Percentiles rank a stretch among this genome's conserved stretches.
Evolutionary conservation across 1,140 invertebrate species (phyloP).

Genomic region (Venustaconcha ellipsiformis): DNA sequence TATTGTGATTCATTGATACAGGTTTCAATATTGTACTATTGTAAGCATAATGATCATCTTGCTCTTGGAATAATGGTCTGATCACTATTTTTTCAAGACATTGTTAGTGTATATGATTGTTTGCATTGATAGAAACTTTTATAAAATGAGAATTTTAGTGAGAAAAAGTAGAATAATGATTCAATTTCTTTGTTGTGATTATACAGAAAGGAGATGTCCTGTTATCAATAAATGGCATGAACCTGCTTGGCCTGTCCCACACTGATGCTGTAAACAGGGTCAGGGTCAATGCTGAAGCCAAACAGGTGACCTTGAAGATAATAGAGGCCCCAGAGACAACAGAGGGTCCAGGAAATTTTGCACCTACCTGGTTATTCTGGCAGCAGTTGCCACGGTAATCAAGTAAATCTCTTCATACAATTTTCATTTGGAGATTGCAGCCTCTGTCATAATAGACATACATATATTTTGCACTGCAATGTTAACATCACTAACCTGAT

Average conservation of each 20-base stretch:
- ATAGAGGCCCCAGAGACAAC: slow-evolving; percentile 71
- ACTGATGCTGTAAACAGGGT: slow-evolving; percentile 70
- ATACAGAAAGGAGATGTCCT: slow-evolving; percentile 72
- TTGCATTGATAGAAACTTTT: background rate
- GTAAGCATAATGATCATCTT: background rate
- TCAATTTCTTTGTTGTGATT: slow-evolving; percentile 16
- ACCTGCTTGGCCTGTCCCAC: slow-evolving; percentile 70
- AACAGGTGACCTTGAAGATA: slow-evolving; percentile 67
- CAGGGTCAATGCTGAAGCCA: slow-evolving; percentile 67
- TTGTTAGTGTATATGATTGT: background rate
- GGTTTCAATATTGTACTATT: background rate
- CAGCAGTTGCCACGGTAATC: slow-evolving; percentile 69
- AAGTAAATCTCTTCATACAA: too few relatives aligned
- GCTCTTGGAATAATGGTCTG: background rate
- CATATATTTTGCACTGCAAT: too few relatives aligned
- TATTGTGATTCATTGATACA: too few relatives aligned
- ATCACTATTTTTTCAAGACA: background rate
- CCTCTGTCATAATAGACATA: too few relatives aligned
- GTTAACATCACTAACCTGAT: too few relatives aligned
- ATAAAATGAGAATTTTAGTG: too few relatives aligned
- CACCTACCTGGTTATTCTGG: slow-evolving; percentile 73
- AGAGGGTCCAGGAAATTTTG: slow-evolving; percentile 68
- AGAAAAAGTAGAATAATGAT: too few relatives aligned
- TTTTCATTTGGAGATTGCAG: too few relatives aligned
- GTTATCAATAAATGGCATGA: slow-evolving; percentile 69